Evolutionary conservation across 2,888 invertebrate species (phyloP), one percentile per base, ranked within the genome.

Genomic region (Oligia latruncula): DNA sequence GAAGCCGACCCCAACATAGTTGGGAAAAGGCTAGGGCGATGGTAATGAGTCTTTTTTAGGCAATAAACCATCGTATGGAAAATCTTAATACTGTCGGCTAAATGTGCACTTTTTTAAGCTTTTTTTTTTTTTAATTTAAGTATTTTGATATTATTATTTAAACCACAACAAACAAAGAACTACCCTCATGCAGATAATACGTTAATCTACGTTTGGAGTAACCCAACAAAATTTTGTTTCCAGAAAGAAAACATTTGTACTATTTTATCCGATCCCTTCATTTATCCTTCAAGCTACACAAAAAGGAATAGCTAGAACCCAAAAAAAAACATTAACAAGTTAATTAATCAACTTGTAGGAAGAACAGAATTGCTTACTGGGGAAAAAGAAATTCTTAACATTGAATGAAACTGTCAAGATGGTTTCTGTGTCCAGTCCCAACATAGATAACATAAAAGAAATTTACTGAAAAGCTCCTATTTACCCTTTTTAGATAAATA

Each of bases 311-410:
- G 62, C 46, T 74, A 78, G 80, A 78, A 86, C 46, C 82, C 65
- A 78, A 83, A 89, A 90, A 89, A 84, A 89, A 84, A 88, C 87
- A 90, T 90, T 89, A 91, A 91, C 89, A 87, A 89, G 82, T 89
- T 90, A 91, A 92, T 93, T 93, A 92, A 93, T 93, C 90, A 92
- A 90, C 84, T 82, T 81, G 82, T 87, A 84, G 73, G 85, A 83
- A 78, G 70, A 79, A 85, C 79, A 80, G 76, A 86, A 90, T 87
- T 87, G 83, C 82, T 82, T 77, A 80, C 81, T 89, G 81, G 89
- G 74, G 83, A 81, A 88, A 87, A 89, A 85, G 80, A 88, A 83
- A 78, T 83, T 82, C 43, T 80, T 77, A 55, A 80, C 62, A 43
- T 74, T 83, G 29, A 83, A 73, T 88, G 60, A 46, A 74, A 78